Percentiles rank a stretch among this genome's conserved stretches.
phyloP scores from a whole-genome alignment of 2,113 vertebrate species.

The Rhombomys opimus region DNA sequence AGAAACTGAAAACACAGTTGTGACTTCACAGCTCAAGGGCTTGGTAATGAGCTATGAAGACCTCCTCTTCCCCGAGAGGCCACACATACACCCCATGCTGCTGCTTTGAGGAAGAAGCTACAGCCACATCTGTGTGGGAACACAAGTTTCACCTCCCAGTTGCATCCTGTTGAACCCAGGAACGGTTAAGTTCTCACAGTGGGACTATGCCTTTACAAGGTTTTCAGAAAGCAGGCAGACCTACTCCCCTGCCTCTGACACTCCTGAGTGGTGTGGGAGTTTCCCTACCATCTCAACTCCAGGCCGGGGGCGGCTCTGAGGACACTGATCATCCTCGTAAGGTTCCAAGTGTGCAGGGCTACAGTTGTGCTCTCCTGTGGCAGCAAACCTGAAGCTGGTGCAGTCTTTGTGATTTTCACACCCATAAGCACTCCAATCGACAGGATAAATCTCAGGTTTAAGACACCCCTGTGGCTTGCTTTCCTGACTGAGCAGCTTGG shows the following conservation, averaged over 20 bases:
- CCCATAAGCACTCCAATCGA: background rate
- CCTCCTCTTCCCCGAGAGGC: background rate
- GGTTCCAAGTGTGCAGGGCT: background rate
- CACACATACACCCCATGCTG: rapidly evolving
- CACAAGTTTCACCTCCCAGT: background rate
- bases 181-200: background rate
- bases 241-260: background rate
- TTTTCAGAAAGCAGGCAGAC: background rate
- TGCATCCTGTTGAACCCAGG: background rate
- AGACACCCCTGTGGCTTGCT: background rate
- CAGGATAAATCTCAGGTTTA: background rate
- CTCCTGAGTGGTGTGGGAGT: too few species aligned
- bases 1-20: background rate
- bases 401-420: background rate
- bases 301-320: background rate
- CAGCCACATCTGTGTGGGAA: background rate
- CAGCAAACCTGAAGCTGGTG: background rate
- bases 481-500: background rate
- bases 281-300: background rate
- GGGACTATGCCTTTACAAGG: background rate
- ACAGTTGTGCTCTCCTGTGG: background rate
- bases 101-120: background rate
- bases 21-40: background rate
- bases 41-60: conserved; percentile 9
- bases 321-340: background rate